phyloP scores from a whole-genome alignment of 2,797 vertebrate species.

The Chelon labrosus region DNA sequence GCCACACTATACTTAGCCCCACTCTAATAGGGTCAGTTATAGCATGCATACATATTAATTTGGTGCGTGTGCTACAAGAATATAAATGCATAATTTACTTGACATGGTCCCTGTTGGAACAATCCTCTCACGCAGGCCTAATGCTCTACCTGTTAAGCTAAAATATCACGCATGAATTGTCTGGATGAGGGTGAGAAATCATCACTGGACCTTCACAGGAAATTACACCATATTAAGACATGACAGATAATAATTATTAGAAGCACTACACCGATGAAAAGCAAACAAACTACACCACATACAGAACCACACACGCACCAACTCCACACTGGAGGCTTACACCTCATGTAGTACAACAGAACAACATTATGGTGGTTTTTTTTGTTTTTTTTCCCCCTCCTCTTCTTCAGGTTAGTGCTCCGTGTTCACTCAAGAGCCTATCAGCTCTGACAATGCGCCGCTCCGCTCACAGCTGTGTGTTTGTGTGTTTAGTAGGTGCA shows the following conservation, averaged over 20 bases:
- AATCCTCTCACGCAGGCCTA: slow-evolving; percentile 20
- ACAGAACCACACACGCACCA: neutral
- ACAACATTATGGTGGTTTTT: slow-evolving; percentile 60
- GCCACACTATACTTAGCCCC: slow-evolving; percentile 33
- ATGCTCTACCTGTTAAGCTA: slow-evolving; percentile 26
- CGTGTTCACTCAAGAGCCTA: slow-evolving; percentile 52
- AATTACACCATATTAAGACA: neutral
- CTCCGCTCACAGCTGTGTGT: slow-evolving; percentile 42
- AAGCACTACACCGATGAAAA: neutral
- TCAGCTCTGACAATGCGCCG: slow-evolving; percentile 35
- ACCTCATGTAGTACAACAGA: slow-evolving; percentile 49
- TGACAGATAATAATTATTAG: slow-evolving; percentile 6
- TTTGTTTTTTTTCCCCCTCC: slow-evolving; percentile 16
- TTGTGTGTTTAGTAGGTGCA: slow-evolving; percentile 45
- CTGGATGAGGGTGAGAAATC: neutral
- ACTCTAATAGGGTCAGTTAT: slow-evolving; percentile 37
- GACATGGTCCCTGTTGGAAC: slow-evolving; percentile 41
- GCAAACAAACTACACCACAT: neutral
- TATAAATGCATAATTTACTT: slow-evolving; percentile 59
- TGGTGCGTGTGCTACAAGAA: slow-evolving; percentile 36
- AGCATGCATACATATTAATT: slow-evolving; percentile 53
- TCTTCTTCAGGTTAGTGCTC: slow-evolving; percentile 39
- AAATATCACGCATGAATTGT: slow-evolving; percentile 1
- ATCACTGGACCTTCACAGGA: neutral
- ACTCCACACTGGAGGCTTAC: slow-evolving; percentile 26